Conservation (phyloP, 1,140 invertebrate genomes). For the Palaemon carinicauda region DNA sequence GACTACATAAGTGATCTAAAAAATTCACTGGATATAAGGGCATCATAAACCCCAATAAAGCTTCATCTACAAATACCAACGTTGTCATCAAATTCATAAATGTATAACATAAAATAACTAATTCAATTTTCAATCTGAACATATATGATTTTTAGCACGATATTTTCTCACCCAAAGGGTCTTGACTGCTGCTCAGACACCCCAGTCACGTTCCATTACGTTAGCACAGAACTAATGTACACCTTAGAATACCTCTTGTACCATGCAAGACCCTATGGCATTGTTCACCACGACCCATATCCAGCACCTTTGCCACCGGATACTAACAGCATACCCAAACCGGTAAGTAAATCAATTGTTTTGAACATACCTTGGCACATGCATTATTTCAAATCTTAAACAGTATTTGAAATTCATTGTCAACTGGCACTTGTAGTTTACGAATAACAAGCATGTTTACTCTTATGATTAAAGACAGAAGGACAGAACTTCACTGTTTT, state of each 20-base stretch:
- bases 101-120: no score
- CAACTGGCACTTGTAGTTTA: no score
- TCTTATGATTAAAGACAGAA: no score
- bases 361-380: neutral
- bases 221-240: constrained; percentile 94
- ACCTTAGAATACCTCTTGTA: constrained; percentile 96
- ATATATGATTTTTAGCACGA: neutral
- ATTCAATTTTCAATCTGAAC: neutral
- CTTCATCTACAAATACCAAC: no score
- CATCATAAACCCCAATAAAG: no score
- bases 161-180: constrained; percentile 70
- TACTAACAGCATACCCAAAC: neutral
- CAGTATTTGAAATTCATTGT: neutral
- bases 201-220: constrained; percentile 96
- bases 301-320: constrained; percentile 19
- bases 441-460: no score
- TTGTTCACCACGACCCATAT: constrained; percentile 25
- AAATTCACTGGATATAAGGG: no score
- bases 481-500: no score
- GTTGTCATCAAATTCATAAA: no score
- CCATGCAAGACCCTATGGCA: constrained; percentile 89
- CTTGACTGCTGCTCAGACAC: constrained; percentile 95
- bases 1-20: no score
- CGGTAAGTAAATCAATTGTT: neutral
- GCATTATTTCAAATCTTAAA: neutral